phyloP scores from a whole-genome alignment of 2,113 vertebrate genomes.

The Antechinus flavipes region DNA sequence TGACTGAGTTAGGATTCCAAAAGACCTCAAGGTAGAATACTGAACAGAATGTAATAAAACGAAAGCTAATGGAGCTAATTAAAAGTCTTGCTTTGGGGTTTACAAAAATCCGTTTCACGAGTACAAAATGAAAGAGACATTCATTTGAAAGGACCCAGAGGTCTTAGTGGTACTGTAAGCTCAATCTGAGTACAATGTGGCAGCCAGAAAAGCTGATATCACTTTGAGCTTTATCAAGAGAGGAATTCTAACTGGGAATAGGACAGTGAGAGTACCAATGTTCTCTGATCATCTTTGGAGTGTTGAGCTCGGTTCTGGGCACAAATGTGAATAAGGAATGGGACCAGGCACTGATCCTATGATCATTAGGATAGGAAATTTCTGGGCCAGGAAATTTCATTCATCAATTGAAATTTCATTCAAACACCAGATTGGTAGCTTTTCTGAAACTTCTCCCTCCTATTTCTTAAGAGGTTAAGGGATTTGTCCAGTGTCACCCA shows the following conservation, averaged over 20 bases:
- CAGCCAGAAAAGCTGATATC: neutral
- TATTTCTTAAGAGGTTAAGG: neutral
- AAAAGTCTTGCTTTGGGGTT: neutral
- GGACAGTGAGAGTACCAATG: neutral
- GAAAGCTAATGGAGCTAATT: neutral
- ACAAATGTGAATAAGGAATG: neutral
- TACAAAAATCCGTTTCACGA: neutral
- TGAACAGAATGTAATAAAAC: neutral
- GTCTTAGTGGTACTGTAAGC: neutral
- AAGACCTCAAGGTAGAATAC: neutral
- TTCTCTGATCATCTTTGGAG: neutral
- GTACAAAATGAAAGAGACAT: neutral
- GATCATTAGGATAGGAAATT: neutral
- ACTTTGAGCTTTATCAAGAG: neutral
- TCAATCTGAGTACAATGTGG: neutral
- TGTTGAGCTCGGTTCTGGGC: neutral
- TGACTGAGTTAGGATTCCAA: neutral
- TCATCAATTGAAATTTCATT: neutral
- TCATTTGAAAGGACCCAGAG: neutral
- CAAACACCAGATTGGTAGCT: neutral
- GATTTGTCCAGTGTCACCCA: neutral
- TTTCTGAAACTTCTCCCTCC: neutral
- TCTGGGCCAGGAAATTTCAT: neutral
- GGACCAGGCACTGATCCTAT: neutral
- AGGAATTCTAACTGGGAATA: neutral